Evolutionary conservation across 2,888 invertebrate genomes (phyloP), one percentile per base, ranked within the genome.

Genomic region (Abscondita cerata): DNA sequence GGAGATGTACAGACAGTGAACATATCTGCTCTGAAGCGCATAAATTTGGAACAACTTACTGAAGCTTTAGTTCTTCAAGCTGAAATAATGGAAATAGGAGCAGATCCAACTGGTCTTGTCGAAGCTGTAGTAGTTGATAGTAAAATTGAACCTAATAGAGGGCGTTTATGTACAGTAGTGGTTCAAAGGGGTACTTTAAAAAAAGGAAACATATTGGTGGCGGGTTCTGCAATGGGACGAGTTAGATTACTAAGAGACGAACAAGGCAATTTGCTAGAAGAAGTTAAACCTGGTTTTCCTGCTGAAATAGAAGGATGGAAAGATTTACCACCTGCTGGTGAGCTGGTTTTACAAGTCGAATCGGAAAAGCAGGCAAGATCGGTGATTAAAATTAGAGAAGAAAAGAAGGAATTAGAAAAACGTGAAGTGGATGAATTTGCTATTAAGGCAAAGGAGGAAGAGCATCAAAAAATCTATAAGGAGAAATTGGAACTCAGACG

Each of bases 61-160:
- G 97, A 98, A 73, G 91, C 95, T 0, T 86, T 98, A 52, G 84
- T 88, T 9, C 81, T 90, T 3, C 92, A 94, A 78, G 92, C 94
- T 0, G 96, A 98, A 76, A 73, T 98, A 0, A 87, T 96, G 88
- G 89, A 92, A n/a, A 81, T 98, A 12, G 87, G 86, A 71, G 92
- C 92, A 0, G 96, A 97, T 80, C 89, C 90, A 0, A 85, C 83
- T 0, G 97, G 98, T 0, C 82, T 86, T 1, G 93, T 93, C 0
- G 97, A 98, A 81, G 98, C 93, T 0, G 88, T 92, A 11, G 89
- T 98, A 0, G 86, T 99, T 0, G 99, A 99, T 80, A 91, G 96
- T 0, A 88, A 86, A 66, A 82, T 87, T 0, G 87, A 93, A 77
- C 76, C 83, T 1, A 82, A 85, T 34, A 83, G 89, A 75, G 93